A percentile compares a stretch with the other conserved stretches of the same genome.
Evolutionary conservation across 37 sponge, comb jelly and placozoan genomes (phyloP).

Genomic region (Ephydatia muelleri): DNA sequence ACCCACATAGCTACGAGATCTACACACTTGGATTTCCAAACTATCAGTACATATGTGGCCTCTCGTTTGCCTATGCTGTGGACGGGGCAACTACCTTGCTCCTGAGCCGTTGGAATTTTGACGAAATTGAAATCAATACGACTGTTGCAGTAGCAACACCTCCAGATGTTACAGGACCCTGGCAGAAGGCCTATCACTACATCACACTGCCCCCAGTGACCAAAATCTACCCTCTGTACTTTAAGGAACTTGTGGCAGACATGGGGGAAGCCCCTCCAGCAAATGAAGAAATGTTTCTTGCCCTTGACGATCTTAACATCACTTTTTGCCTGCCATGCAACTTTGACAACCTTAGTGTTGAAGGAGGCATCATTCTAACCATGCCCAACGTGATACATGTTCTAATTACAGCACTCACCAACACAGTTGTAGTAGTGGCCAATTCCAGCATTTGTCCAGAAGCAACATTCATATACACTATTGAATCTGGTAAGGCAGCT

Average conservation of each 20-base stretch:
- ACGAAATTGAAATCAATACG: neutral
- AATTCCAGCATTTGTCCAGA: constrained; percentile 50
- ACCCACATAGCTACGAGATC: neutral
- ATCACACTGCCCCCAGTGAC: neutral
- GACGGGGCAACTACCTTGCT: neutral
- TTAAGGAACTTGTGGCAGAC: constrained; percentile 32
- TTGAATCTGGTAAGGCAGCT: constrained; percentile 43
- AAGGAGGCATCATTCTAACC: constrained; percentile 18
- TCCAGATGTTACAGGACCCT: neutral
- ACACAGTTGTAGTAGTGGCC: constrained; percentile 5
- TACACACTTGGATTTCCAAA: constrained; percentile 24
- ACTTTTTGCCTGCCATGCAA: constrained; percentile 66
- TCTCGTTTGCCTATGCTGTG: constrained; percentile 23
- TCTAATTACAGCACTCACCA: neutral
- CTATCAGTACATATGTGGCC: constrained; percentile 28
- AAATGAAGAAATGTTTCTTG: constrained; percentile 7
- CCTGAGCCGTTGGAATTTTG: neutral
- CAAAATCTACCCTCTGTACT: neutral
- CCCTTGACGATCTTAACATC: constrained; percentile 41
- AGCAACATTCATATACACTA: constrained; percentile 29
- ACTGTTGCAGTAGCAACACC: neutral
- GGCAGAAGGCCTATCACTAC: neutral
- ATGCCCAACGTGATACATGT: constrained; percentile 7
- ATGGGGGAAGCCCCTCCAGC: neutral
- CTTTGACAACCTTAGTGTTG: constrained; percentile 36